These are phyloP conservation scores for Gambelia wislizenii DNA, from an alignment of 2,797 vertebrate species.

Conservation along the genomic window DNA sequence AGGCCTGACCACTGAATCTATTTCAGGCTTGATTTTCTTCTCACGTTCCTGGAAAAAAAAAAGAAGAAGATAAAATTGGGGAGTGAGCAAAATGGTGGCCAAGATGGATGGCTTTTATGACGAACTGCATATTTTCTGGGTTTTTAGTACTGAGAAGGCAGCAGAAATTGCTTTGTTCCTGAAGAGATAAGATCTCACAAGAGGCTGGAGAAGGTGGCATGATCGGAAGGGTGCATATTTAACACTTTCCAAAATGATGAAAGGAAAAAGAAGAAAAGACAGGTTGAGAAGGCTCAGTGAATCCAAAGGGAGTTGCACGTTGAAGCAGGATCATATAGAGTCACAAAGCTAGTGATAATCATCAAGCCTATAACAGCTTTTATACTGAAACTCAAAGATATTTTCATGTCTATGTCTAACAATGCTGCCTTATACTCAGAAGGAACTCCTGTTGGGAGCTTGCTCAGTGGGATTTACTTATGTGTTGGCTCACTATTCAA, in stretches of 20 bases:
- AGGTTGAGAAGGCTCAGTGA: background rate
- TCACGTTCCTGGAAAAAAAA: conserved; percentile 51
- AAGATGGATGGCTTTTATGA: conserved; percentile 58
- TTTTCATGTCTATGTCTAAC: background rate
- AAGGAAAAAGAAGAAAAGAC: background rate
- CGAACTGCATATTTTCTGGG: conserved; percentile 47
- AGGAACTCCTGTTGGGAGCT: background rate
- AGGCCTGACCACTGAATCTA: conserved; percentile 47
- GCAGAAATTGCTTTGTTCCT: conserved; percentile 32
- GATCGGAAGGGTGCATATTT: conserved; percentile 31
- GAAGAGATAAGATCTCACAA: conserved; percentile 19
- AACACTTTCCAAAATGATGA: background rate
- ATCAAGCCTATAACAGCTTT: background rate
- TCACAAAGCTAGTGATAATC: background rate
- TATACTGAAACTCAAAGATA: background rate
- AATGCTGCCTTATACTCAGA: background rate
- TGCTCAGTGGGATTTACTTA: too few species aligned
- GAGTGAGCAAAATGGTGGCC: conserved; percentile 52
- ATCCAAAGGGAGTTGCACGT: background rate
- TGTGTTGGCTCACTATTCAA: too few species aligned
- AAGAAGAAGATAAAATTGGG: conserved; percentile 24
- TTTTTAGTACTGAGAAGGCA: conserved; percentile 24
- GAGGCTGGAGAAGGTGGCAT: background rate
- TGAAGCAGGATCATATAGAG: background rate
- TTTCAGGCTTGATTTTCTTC: conserved; percentile 60